Evolutionary conservation across 2,113 vertebrate species (phyloP), one percentile per base, ranked within the genome.

Genomic region (Eubucco bourcierii): DNA sequence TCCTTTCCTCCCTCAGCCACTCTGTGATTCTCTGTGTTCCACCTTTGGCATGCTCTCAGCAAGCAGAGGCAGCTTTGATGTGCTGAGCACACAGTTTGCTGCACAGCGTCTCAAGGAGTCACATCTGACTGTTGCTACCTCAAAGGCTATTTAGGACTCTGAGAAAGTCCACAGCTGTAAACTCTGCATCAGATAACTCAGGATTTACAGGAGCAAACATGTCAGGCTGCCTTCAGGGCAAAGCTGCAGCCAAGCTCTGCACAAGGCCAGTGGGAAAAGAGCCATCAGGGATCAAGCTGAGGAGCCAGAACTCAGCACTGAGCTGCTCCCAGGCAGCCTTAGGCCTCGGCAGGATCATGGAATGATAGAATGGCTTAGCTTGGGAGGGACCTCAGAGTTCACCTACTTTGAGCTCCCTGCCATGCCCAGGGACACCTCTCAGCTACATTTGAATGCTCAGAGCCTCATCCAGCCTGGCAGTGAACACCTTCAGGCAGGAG

Each of bases 131-230:
- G 24, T 13, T 78, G 68, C 72, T 91, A 73, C 87, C 87, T 91
- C 85, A 29, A 70, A 50, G 83, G 83, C 66, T 95, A 88, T 94
- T 94, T 95, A 95, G 70, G 74, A 39, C 85, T 64, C 88, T 90
- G 66, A 91, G 21, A 92, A 74, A 24, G 70, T 86, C 60, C 55
- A 15, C 65, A 90, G 53, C 85, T 81, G 53, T 81, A 58, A 93
- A 60, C 65, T 68, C 8, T 53, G 33, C 73, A 92, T 85, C 90
- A 86, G 93, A 90, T 90, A 94, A 66, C 47, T 83, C 63, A 71
- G 84, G 17, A 53, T 90, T 63, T 75, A 75, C 83, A 80, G 84
- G 95, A 80, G 15, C 70, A 80, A 80, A 31, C 85, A 24, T 37
- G 72, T 86, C 60, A 41, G 72, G 52, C 66, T 4, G 9, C 19